These are phyloP conservation scores for Melanitta fusca DNA, from an alignment of 2,797 vertebrate genomes.

Conservation along the genomic window DNA sequence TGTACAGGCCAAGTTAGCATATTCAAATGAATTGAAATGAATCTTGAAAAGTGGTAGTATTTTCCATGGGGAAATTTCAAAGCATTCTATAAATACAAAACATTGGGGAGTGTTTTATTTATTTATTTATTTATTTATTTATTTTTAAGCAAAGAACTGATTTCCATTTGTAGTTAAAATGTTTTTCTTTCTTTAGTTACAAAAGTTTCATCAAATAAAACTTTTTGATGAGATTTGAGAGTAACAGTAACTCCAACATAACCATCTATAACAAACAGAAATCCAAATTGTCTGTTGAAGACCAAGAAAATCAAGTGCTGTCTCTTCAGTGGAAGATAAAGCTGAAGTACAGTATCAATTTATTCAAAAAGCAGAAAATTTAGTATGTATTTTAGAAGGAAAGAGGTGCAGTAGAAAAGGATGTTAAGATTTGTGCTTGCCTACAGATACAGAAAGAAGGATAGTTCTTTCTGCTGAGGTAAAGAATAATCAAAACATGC, in stretches of 20 bases:
- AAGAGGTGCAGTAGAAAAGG: not conserved
- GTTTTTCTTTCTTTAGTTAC: not conserved
- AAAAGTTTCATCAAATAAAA: slow-evolving; percentile 1
- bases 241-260: not conserved
- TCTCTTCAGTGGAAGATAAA: slow-evolving; percentile 18
- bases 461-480: not conserved
- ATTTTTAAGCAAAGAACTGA: not conserved
- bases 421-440: not conserved
- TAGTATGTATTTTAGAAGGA: not conserved
- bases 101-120: not conserved
- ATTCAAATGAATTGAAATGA: not conserved
- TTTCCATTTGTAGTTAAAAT: not conserved
- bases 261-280: not conserved
- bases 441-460: slow-evolving; percentile 9
- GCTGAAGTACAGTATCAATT: not conserved
- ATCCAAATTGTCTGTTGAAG: not conserved
- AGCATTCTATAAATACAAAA: not conserved
- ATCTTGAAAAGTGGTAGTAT: not conserved
- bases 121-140: not conserved
- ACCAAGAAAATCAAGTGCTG: not conserved
- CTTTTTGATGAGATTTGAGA: not conserved
- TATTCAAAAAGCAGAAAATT: not conserved
- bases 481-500: slow-evolving; percentile 50
- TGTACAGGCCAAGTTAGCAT: not conserved
- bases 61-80: not conserved